Conservation (phyloP, 2,797 vertebrate species). For the Halcyon chelicuti region DNA sequence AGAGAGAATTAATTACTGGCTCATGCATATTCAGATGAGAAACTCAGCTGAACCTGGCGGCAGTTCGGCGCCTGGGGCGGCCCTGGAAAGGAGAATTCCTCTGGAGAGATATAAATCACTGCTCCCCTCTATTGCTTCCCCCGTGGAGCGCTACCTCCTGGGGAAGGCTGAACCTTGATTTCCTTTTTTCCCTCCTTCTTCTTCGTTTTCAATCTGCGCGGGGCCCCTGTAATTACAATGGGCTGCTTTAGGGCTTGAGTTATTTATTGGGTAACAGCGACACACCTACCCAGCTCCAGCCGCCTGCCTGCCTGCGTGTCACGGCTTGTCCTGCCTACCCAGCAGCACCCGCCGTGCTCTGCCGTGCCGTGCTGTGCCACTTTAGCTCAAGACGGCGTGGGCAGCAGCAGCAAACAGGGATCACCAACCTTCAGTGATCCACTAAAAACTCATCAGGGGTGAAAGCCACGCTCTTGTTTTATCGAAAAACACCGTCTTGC, state of each 20-base stretch:
- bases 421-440: neutral
- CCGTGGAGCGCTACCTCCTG: conserved; percentile 31
- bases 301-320: conserved; percentile 33
- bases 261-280: conserved; percentile 71
- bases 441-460: neutral
- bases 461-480: neutral
- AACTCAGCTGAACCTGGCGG: conserved; percentile 64
- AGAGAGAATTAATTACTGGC: conserved; percentile 71
- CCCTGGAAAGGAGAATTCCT: conserved; percentile 63
- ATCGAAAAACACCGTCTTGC: neutral
- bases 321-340: conserved; percentile 39
- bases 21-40: conserved; percentile 68
- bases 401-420: neutral
- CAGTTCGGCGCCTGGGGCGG: conserved; percentile 31
- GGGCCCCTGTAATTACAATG: conserved; percentile 59
- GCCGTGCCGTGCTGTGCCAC: neutral
- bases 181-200: conserved; percentile 11
- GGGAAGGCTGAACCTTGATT: conserved; percentile 57
- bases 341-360: neutral
- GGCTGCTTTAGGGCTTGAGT: conserved; percentile 61
- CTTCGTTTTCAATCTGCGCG: conserved; percentile 28
- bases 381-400: rapidly evolving
- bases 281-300: conserved; percentile 18
- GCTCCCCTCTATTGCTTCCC: conserved; percentile 36
- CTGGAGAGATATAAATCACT: conserved; percentile 65